These are phyloP conservation scores for Agriopis leucophaearia DNA, from an alignment of 2,888 invertebrate genomes.

Conservation along the genomic window DNA sequence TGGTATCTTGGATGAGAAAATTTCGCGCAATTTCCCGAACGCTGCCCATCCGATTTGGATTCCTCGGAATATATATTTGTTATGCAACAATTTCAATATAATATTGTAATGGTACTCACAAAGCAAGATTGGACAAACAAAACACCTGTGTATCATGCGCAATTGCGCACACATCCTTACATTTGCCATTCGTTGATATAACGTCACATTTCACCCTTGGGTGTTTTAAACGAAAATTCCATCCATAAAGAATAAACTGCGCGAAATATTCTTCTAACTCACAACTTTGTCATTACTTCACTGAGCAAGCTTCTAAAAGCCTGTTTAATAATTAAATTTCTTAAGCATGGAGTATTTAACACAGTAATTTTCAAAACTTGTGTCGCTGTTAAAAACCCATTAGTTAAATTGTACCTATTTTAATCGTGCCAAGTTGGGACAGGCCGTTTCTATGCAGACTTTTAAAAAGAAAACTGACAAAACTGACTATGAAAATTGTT, in stretches of 20 bases:
- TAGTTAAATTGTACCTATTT: neutral
- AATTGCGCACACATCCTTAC: conserved; percentile 49
- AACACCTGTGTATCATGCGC: conserved; percentile 31
- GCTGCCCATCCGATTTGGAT: no score
- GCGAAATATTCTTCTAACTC: conserved; percentile 43
- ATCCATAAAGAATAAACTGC: conserved; percentile 53
- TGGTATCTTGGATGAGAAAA: no score
- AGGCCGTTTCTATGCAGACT: neutral
- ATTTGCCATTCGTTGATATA: conserved; percentile 59
- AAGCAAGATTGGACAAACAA: conserved; percentile 4
- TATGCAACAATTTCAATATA: neutral
- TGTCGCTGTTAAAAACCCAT: conserved; percentile 6
- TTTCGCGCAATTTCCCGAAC: no score
- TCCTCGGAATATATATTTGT: neutral
- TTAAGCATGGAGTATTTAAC: conserved; percentile 15
- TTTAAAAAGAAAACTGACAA: neutral
- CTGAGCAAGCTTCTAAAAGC: conserved; percentile 29
- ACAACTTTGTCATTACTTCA: conserved; percentile 43
- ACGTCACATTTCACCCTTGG: conserved; percentile 54
- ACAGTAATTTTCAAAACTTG: conserved; percentile 12
- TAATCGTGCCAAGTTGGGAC: neutral
- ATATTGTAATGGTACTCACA: neutral
- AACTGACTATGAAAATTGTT: no score
- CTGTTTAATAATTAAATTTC: conserved; percentile 42
- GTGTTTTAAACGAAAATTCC: conserved; percentile 59